Percentiles rank a stretch among this genome's conserved stretches.
These are phyloP conservation scores for Darevskia mixta DNA, from an alignment of 2,797 vertebrate species.

Conservation along the genomic window DNA sequence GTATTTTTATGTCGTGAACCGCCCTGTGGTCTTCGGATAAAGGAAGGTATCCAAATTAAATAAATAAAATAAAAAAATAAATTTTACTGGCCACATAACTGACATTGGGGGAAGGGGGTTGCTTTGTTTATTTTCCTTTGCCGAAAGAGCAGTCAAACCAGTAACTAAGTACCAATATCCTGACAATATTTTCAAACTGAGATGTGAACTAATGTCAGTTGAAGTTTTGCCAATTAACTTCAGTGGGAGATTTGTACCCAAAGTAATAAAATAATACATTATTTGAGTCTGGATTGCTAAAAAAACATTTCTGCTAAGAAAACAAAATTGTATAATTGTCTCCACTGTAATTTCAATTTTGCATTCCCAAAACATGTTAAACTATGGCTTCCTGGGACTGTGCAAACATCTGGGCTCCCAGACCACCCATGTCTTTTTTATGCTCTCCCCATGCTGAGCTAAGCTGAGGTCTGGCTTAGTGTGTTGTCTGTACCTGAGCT, in stretches of 20 bases:
- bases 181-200: not conserved
- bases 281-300: not conserved
- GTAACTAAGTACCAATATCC: not conserved
- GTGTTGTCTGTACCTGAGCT: not conserved
- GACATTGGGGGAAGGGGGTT: not conserved
- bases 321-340: not conserved
- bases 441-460: too few relatives aligned
- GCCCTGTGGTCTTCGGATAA: too few relatives aligned
- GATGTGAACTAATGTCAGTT: not conserved
- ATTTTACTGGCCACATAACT: not conserved
- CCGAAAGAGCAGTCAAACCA: not conserved
- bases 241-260: slow-evolving; percentile 13
- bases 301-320: not conserved
- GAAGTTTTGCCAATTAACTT: not conserved
- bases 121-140: not conserved
- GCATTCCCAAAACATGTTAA: too few relatives aligned
- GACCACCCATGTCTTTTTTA: too few relatives aligned
- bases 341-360: slow-evolving; percentile 22
- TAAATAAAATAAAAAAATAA: too few relatives aligned
- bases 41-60: too few relatives aligned
- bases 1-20: too few relatives aligned
- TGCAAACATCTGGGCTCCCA: too few relatives aligned
- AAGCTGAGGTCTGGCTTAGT: too few relatives aligned
- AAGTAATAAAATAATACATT: not conserved
- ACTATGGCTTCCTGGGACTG: not conserved